A percentile compares a stretch with the other conserved stretches of the same genome.
These are phyloP conservation scores for Tuberolachnus salignus DNA, from an alignment of 2,888 invertebrate species.

Conservation along the genomic window DNA sequence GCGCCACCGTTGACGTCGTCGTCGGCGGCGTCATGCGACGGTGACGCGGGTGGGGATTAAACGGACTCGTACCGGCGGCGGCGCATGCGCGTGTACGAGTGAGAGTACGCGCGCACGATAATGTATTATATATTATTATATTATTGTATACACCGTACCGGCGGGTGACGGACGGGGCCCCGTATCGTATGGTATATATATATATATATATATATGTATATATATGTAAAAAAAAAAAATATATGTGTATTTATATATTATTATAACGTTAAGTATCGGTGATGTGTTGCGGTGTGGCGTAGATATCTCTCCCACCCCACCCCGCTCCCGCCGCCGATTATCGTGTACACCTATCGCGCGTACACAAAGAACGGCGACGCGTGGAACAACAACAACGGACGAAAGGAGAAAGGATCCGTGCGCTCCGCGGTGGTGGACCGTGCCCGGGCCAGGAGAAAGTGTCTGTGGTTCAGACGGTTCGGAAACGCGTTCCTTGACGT, in stretches of 20 bases:
- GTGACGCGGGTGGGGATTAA: too few species aligned
- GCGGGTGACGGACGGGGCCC: constrained; percentile 2
- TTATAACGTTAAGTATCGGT: too few species aligned
- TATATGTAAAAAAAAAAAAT: too few species aligned
- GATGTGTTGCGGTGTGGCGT: too few species aligned
- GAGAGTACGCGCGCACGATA: constrained; percentile 24
- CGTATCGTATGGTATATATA: not conserved
- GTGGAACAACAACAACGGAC: constrained; percentile 2
- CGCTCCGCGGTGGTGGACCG: constrained; percentile 36
- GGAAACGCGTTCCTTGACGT: constrained; percentile 50
- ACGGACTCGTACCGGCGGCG: not conserved
- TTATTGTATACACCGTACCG: not conserved
- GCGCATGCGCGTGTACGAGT: not conserved
- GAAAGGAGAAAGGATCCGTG: constrained; percentile 51
- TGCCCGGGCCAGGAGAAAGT: constrained; percentile 52
- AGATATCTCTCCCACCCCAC: not conserved
- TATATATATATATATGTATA: too few species aligned
- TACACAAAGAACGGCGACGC: not conserved
- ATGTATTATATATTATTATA: not conserved
- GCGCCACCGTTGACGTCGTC: not conserved
- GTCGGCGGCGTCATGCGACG: too few species aligned
- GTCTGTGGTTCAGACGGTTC: constrained; percentile 48
- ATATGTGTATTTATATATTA: too few species aligned
- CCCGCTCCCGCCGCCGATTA: too few species aligned
- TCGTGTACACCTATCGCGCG: not conserved